phyloP scores from a whole-genome alignment of 2,113 vertebrate species.

The Gasterosteus nipponicus region DNA sequence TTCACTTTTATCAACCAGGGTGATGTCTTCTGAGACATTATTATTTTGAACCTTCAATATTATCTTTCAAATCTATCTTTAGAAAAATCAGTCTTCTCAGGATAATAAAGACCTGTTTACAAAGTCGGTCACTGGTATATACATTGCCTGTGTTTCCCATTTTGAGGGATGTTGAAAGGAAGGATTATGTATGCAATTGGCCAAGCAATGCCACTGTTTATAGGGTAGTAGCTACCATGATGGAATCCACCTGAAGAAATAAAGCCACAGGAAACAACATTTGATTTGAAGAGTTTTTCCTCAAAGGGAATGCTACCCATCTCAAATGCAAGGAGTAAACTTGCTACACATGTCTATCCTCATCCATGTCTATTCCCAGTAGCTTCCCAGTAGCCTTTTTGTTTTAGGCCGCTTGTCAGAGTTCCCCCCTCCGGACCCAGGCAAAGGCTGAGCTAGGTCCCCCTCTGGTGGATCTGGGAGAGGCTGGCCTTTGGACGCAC shows the following conservation, averaged over 20 bases:
- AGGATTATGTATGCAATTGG: neutral
- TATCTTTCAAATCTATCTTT: neutral
- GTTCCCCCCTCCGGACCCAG: too few relatives aligned
- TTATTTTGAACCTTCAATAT: neutral
- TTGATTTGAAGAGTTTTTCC: neutral
- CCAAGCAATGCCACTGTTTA: neutral
- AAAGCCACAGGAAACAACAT: neutral
- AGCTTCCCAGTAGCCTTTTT: slow-evolving; percentile 64
- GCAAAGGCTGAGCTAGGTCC: too few relatives aligned
- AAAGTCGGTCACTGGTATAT: neutral
- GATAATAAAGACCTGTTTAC: neutral
- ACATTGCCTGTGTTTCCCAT: neutral
- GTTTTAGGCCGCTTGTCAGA: slow-evolving; percentile 47
- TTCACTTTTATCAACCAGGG: neutral
- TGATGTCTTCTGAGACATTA: neutral
- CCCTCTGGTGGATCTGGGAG: too few relatives aligned
- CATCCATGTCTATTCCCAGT: neutral
- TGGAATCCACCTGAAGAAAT: neutral
- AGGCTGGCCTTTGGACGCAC: too few relatives aligned
- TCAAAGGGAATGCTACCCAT: neutral
- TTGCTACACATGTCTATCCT: neutral
- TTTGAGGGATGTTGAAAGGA: neutral
- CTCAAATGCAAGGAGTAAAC: neutral
- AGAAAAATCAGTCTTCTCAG: neutral
- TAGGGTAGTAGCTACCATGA: neutral